phyloP scores from a whole-genome alignment of 2,113 vertebrate species.

The Asarcornis scutulata region DNA sequence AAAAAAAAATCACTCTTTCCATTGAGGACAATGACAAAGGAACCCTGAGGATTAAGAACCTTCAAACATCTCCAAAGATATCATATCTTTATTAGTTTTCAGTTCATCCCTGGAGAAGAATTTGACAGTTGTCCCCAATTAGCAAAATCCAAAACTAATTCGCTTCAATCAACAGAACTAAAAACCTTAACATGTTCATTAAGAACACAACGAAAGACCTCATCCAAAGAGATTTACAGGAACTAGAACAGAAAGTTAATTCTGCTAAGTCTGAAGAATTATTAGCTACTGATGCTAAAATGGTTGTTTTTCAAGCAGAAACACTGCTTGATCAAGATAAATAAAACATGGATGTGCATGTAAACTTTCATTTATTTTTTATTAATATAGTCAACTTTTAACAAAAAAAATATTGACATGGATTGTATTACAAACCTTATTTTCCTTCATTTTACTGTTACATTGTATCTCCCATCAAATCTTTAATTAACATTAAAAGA shows the following conservation, averaged over 20 bases:
- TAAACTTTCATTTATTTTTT: not conserved
- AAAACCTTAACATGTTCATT: not conserved
- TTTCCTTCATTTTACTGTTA: not conserved
- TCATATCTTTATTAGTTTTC: not conserved
- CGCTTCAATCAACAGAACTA: not conserved
- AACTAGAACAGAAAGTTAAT: not conserved
- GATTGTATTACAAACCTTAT: not conserved
- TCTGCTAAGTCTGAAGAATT: not conserved
- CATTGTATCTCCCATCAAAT: not conserved
- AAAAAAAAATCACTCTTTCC: not conserved
- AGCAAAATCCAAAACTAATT: constrained; percentile 15
- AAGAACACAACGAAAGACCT: not conserved
- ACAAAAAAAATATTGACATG: not conserved
- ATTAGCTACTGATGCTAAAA: not conserved
- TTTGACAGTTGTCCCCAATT: not conserved
- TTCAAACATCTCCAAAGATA: not conserved
- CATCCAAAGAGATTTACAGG: not conserved
- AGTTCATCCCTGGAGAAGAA: not conserved
- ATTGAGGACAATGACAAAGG: not conserved
- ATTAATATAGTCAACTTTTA: not conserved
- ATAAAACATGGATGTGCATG: not conserved
- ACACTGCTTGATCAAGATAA: not conserved
- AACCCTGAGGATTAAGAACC: not conserved
- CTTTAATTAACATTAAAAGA: constrained; percentile 2
- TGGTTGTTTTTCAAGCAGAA: not conserved